These are phyloP conservation scores for Brachypalpus laphriformis DNA, from an alignment of 2,888 invertebrate genomes.

Conservation along the genomic window DNA sequence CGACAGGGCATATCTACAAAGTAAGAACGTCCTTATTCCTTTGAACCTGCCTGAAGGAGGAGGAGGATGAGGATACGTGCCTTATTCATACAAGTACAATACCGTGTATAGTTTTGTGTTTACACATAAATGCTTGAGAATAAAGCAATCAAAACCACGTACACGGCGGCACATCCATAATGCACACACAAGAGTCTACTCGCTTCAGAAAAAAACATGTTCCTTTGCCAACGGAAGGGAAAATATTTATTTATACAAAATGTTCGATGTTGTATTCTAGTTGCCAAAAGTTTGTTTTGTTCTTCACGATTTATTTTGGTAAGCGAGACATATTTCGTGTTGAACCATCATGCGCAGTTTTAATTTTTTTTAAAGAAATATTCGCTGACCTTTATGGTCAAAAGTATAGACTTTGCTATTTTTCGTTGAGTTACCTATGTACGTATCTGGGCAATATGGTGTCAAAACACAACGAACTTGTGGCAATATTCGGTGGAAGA, in stretches of 20 bases:
- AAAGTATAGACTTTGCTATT: no score
- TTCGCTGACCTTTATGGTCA: no score
- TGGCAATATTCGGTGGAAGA: no score
- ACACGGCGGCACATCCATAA: neutral
- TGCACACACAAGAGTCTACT: neutral
- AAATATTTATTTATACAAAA: neutral
- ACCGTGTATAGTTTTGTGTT: neutral
- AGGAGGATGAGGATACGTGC: neutral
- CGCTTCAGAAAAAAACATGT: neutral
- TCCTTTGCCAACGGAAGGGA: neutral
- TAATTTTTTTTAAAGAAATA: no score
- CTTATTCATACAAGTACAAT: neutral
- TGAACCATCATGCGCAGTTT: no score
- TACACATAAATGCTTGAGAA: conserved; percentile 20
- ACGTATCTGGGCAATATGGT: no score
- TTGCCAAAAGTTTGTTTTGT: neutral
- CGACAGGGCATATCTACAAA: neutral
- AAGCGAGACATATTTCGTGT: no score
- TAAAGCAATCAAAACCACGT: conserved; percentile 46
- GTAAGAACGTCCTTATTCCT: neutral
- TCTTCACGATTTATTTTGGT: neutral
- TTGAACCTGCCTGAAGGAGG: neutral
- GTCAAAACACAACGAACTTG: no score
- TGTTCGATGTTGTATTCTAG: neutral
- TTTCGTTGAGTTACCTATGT: no score